Evolutionary conservation across 2,888 invertebrate species (phyloP), one percentile per base, ranked within the genome.

Genomic region (Hermaeophaga mercurialis): DNA sequence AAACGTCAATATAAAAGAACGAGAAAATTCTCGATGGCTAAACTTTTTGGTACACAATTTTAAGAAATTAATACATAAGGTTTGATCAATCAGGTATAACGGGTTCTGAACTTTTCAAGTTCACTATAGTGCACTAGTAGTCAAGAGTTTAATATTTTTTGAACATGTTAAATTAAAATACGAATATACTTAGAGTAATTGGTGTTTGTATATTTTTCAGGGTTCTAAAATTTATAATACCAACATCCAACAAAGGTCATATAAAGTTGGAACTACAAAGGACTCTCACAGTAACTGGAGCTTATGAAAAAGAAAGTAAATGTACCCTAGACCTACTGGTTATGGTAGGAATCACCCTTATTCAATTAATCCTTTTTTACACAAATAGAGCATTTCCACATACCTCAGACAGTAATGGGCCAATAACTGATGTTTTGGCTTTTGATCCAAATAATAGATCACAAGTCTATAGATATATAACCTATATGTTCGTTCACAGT

Each of bases 401-500:
- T 7, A 11, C 22, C 7, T 9, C 19, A 1, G n/a, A 28, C 1
- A n/a, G 24, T 12, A 39, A 26, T 6, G 58, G 61, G 0, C 45
- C 53, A 7, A 85, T 90, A 28, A 88, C 91, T 5, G 56, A 60
- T 9, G 86, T 86, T 39, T 78, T 90, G 4, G 92, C 96, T 62
- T 97, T 95, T 78, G 88, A 93, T 79, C 96, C 97, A 0, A 82
- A 85, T 59, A 86, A 86, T 71, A 83, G 96, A 59, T 83, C 87
- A 54, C 90, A 99, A 79, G 88, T 88, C 0, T 98, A 97, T 96
- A 82, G 98, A 68, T 97, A 89, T 75, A 70, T 96, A 44, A 90
- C 93, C 0, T 98, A 98, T 74, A 96, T 96, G 93, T 88, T 96
- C 73, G 92, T 96, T 15, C 97, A 97, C 78, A 89, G 92, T 60